Base-by-base conservation (phyloP, 1,140 invertebrate genomes). In the Meloidogyne floridensis region DNA sequence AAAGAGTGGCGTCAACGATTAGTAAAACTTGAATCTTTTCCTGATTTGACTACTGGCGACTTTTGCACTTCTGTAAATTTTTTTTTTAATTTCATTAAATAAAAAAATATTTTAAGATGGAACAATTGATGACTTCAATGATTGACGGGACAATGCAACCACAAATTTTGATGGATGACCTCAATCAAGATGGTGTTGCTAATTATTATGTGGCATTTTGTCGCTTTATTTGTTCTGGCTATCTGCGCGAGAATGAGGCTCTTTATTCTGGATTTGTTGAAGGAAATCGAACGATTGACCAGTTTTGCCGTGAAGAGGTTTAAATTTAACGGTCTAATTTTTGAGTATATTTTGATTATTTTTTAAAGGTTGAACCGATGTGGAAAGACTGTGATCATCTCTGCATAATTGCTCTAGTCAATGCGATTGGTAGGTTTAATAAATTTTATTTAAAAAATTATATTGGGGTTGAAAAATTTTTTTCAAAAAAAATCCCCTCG, bases 151-250 rank as follows among this genome's bases (percentile, higher is more conserved):
- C 82, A 20, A 86, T 74, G 53, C 74, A 51, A 6, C 7, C 54
- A 6, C 70, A 80, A 53, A 51, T 83, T 56, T 53, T 87, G 32
- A 20, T 82, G n/a, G 84, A 88, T 72, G 85, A 86, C 53, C 54
- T 87, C 15, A 87, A 85, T 69, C 72, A 87, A 10, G 86, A 87
- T 43, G 76, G 65, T 1, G 75, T 84, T 51, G 84, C 86, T 32
- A 87, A 87, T 76, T 87, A 87, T 72, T 87, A 84, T 54, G 87
- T 87, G 43, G 87, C 86, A 18, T 86, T 86, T 65, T 7, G 56
- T 54, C 83, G 85, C 69, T n/a, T 87, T 15, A 85, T 87, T 72
- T 81, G 84, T 47, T 87, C 86, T 13, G 86, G 84, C 5, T 87
- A 83, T 72, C 51, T 87, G 56, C 84, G 83, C 18, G 86, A 87